Percentiles rank a stretch among this genome's conserved stretches.
Conservation (phyloP, 2,113 vertebrate genomes). For the Cairina moschata region DNA sequence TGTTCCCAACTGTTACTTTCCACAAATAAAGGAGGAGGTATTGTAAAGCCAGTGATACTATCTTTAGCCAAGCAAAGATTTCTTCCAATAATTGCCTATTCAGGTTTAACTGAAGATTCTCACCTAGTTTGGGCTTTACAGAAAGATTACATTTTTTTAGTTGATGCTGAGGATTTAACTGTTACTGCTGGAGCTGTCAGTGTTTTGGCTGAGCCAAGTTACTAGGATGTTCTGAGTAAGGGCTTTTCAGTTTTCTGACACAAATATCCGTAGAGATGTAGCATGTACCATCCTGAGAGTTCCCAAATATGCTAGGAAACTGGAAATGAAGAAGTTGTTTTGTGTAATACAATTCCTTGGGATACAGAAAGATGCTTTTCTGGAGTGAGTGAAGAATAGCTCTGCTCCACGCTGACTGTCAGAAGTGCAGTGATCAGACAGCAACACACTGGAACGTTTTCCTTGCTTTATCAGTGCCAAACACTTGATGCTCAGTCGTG, state of each 20-base stretch:
- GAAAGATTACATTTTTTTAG: neutral
- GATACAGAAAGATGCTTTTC: neutral
- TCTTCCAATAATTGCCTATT: neutral
- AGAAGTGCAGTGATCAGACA: neutral
- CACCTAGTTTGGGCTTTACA: neutral
- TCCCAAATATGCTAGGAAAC: neutral
- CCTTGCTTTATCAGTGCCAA: neutral
- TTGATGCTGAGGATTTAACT: neutral
- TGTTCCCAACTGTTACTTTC: neutral
- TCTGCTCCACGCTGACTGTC: neutral
- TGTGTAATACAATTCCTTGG: neutral
- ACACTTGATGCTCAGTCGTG: neutral
- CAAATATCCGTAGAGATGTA: neutral
- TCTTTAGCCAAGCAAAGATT: neutral
- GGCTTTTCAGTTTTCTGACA: neutral
- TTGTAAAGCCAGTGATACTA: neutral
- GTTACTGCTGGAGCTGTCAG: neutral
- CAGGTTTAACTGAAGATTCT: neutral
- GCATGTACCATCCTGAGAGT: neutral
- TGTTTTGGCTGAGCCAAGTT: neutral
- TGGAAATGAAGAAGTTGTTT: neutral
- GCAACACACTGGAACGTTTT: neutral
- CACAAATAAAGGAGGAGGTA: neutral
- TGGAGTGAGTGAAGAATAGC: neutral
- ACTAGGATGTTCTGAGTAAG: neutral